Evolutionary conservation across 2,888 invertebrate genomes (phyloP), one percentile per base, ranked within the genome.

Genomic region (Anthrax anthrax): DNA sequence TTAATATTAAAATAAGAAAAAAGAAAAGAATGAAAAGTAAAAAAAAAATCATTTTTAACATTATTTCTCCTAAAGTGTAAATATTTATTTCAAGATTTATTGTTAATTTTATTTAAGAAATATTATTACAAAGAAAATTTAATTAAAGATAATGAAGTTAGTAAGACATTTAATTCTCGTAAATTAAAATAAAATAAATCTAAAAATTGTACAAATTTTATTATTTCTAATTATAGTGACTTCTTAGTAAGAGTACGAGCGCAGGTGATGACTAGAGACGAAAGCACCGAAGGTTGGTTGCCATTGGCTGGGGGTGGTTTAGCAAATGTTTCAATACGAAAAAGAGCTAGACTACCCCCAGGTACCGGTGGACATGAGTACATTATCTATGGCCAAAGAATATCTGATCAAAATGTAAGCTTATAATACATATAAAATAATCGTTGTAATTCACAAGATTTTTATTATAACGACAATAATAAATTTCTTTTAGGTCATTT

Each of bases 201-300:
- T 23, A 6, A 23, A 6, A 23, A 23, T 23, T 23, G 23, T 23
- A 23, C 23, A 23, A 23, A 23, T 23, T 36, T 10, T 46, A 19
- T 42, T 46, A 39, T 41, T 43, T 55, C 58, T 56, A 55, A 52
- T 76, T 78, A 36, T 75, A 89, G 89, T 83, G 85, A 81, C 75
- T 84, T 82, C 74, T 76, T 94, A 82, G 94, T 95, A 77, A 89
- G 88, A 72, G 94, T 96, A 69, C 86, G 91, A 67, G 95, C 95
- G 74, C 95, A 95, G 82, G 95, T 95, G 74, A 96, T 96, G 95
- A 89, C 87, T 65, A 80, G 95, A 69, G 95, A 96, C 80, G 96
- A 95, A 71, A 90, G 87, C 71, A 88, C 89, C 55, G 94, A 91
- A 55, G 92, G 94, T 58, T 95, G 94, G 94, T 82, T 89, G 65